phyloP scores from a whole-genome alignment of 2,888 invertebrate species.

The Epiperipatus broadwayi region DNA sequence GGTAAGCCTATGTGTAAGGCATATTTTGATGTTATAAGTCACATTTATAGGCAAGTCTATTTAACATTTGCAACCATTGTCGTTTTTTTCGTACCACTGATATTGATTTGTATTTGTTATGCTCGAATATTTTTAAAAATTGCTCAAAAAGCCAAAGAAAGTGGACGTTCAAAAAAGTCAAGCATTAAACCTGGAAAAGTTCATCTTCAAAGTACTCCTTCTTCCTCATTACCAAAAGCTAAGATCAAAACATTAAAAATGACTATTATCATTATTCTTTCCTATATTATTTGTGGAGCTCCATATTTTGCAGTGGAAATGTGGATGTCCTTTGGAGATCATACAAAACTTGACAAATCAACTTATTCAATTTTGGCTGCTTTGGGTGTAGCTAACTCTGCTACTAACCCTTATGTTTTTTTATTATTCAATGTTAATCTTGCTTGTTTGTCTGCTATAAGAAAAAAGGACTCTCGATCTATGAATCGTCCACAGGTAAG shows the following conservation, averaged over 20 bases:
- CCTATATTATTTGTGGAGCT: slow-evolving; percentile 25
- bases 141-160: slow-evolving; percentile 23
- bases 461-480: too few species aligned
- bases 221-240: slow-evolving; percentile 26
- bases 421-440: slow-evolving; percentile 26
- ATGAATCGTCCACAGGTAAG: too few species aligned
- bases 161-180: slow-evolving; percentile 18
- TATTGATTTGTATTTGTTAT: slow-evolving; percentile 25
- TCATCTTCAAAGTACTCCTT: slow-evolving; percentile 24
- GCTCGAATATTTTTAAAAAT: slow-evolving; percentile 26
- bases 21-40: slow-evolving; percentile 22
- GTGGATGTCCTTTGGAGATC: slow-evolving; percentile 25
- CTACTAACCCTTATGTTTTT: slow-evolving; percentile 27
- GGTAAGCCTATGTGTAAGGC: slow-evolving; percentile 23
- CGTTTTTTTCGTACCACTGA: slow-evolving; percentile 25
- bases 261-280: slow-evolving; percentile 27
- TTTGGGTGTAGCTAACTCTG: slow-evolving; percentile 26
- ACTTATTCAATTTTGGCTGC: slow-evolving; percentile 24
- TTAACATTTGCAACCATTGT: slow-evolving; percentile 22
- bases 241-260: slow-evolving; percentile 29
- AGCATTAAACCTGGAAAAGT: slow-evolving; percentile 23
- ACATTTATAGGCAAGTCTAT: slow-evolving; percentile 23
- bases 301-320: slow-evolving; percentile 28
- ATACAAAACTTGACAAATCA: slow-evolving; percentile 18
- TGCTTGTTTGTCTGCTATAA: too few species aligned